Percentiles rank a stretch among this genome's conserved stretches.
phyloP scores from a whole-genome alignment of 2,113 vertebrate species.

The Sinocyclocheilus grahami region DNA sequence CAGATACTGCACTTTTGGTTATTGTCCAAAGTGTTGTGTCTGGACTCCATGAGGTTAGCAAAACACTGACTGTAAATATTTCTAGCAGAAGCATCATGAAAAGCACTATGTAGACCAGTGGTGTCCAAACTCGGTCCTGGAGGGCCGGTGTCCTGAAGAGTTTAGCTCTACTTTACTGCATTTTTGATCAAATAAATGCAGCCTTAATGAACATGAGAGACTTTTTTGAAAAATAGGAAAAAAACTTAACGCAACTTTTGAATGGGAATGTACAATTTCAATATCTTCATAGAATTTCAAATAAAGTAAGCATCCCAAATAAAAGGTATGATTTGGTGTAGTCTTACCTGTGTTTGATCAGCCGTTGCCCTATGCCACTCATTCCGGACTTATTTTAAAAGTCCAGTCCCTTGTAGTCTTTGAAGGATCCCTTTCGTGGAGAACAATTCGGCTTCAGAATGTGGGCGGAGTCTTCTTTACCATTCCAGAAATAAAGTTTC shows the following conservation, averaged over 20 bases:
- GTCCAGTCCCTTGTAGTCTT: not conserved
- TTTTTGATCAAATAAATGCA: too few relatives aligned
- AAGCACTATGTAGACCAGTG: not conserved
- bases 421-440: too few relatives aligned
- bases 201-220: too few relatives aligned
- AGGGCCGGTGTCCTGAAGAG: too few relatives aligned
- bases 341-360: conserved; percentile 66
- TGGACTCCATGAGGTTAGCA: conserved; percentile 3
- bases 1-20: conserved; percentile 22
- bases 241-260: too few relatives aligned
- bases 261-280: too few relatives aligned
- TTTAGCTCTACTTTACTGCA: too few relatives aligned
- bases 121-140: too few relatives aligned
- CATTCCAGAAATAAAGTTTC: conserved; percentile 10
- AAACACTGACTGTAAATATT: not conserved
- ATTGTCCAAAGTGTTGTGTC: not conserved
- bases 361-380: conserved; percentile 52
- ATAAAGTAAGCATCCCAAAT: not conserved
- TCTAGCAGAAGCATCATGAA: conserved; percentile 10
- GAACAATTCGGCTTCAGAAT: conserved; percentile 24
- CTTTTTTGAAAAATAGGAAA: too few relatives aligned
- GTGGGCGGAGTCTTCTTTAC: conserved; percentile 30
- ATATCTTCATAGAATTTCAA: not conserved
- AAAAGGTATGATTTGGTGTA: not conserved
- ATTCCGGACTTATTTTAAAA: not conserved